phyloP scores from a whole-genome alignment of 2,888 invertebrate genomes.

The Mycalesis mineus region DNA sequence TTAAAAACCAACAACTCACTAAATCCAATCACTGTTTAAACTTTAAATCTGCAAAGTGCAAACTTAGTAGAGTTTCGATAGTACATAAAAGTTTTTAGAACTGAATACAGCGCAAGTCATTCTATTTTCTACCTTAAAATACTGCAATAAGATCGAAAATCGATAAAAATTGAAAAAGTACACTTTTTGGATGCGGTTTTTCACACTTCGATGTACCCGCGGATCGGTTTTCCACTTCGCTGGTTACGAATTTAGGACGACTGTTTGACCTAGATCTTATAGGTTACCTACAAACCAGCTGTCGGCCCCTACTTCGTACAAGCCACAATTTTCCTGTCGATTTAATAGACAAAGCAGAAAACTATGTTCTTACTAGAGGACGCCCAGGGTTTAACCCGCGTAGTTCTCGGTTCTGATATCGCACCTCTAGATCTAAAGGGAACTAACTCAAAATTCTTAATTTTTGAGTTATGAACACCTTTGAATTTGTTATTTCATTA shows the following conservation, averaged over 20 bases:
- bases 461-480: too few species aligned
- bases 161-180: not conserved
- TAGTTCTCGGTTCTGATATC: too few species aligned
- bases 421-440: too few species aligned
- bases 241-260: conserved; percentile 44
- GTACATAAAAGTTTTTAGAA: conserved; percentile 1
- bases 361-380: too few species aligned
- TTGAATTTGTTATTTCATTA: too few species aligned
- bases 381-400: too few species aligned
- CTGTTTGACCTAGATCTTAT: conserved; percentile 42
- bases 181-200: conserved; percentile 8
- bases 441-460: too few species aligned
- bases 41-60: not conserved
- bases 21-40: not conserved
- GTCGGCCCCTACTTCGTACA: too few species aligned
- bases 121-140: conserved; percentile 2
- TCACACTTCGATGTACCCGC: conserved; percentile 14
- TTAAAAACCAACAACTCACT: too few species aligned
- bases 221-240: conserved; percentile 29
- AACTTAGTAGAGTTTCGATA: not conserved
- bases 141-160: not conserved
- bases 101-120: not conserved
- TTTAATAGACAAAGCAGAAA: too few species aligned
- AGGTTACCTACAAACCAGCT: conserved; percentile 37
- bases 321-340: too few species aligned